A percentile compares a stretch with the other conserved stretches of the same genome.
Evolutionary conservation across 2,113 vertebrate species (phyloP).

Genomic region (Gobio gobio): DNA sequence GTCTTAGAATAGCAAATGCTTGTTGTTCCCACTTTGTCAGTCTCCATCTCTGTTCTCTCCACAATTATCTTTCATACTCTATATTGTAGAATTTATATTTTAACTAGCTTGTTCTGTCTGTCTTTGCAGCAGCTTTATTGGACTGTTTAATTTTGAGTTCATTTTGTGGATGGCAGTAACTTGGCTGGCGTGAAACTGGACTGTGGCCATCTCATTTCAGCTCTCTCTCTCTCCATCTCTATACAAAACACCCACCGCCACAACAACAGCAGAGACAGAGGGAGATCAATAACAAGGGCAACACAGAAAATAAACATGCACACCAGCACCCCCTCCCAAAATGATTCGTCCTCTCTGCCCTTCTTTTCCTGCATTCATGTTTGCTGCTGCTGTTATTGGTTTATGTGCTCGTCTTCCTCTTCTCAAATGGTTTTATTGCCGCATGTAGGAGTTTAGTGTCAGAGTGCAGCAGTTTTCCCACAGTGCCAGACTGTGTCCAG

Average conservation of each 20-base stretch:
- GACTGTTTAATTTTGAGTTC: conserved; percentile 43
- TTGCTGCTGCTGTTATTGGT: conserved; percentile 45
- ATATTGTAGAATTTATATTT: not conserved
- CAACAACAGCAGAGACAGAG: conserved; percentile 48
- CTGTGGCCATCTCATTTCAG: conserved; percentile 55
- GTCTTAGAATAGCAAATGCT: not conserved
- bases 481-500: conserved; percentile 10
- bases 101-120: conserved; percentile 6
- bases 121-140: conserved; percentile 33
- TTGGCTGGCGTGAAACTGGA: conserved; percentile 35
- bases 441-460: conserved; percentile 16
- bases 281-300: conserved; percentile 52
- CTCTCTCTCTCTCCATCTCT: conserved; percentile 2
- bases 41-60: not conserved
- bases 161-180: conserved; percentile 40
- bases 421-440: conserved; percentile 25
- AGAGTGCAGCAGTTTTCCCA: conserved; percentile 3
- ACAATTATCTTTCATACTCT: not conserved
- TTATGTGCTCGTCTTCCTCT: conserved; percentile 38
- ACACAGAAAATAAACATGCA: conserved; percentile 37
- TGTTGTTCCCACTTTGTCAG: not conserved
- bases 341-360: conserved; percentile 52
- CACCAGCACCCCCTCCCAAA: conserved; percentile 51
- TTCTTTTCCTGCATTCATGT: conserved; percentile 30
- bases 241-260: conserved; percentile 40